phyloP scores from a whole-genome alignment of 2,113 vertebrate species.

The Pycnonotus jocosus region DNA sequence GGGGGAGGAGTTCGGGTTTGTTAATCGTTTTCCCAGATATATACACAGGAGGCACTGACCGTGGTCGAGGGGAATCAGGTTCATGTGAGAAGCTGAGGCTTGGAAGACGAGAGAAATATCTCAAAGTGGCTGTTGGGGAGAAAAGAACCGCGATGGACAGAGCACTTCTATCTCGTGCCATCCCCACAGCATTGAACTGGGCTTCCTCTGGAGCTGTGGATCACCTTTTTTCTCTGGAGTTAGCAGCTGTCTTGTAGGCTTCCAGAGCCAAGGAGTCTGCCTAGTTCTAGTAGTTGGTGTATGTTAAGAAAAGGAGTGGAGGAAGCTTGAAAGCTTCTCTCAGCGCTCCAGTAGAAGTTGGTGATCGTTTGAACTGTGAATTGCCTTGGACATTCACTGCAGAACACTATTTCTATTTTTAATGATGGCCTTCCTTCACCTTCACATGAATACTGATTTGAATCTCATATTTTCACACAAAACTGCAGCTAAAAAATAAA shows the following conservation, averaged over 20 bases:
- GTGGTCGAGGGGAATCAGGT: fast-evolving
- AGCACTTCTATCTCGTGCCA: fast-evolving
- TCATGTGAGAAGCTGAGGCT: not conserved
- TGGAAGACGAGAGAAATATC: not conserved
- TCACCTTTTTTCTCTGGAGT: not conserved
- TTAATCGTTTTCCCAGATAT: not conserved
- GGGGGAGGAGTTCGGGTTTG: not conserved
- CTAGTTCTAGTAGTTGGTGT: not conserved
- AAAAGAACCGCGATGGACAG: fast-evolving
- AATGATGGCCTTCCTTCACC: not conserved
- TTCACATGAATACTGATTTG: not conserved
- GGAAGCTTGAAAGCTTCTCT: not conserved
- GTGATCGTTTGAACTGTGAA: not conserved
- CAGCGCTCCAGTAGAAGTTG: not conserved
- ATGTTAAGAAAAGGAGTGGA: not conserved
- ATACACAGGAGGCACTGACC: fast-evolving
- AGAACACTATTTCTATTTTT: not conserved
- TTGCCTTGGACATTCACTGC: not conserved
- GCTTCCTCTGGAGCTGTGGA: not conserved
- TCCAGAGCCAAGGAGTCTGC: not conserved
- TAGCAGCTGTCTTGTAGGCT: not conserved
- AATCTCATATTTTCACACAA: not conserved
- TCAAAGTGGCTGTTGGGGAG: not conserved
- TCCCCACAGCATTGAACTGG: not conserved
- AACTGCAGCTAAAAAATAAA: not conserved